These are phyloP conservation scores for Probosciger aterrimus DNA, from an alignment of 2,113 vertebrate species.

Conservation along the genomic window DNA sequence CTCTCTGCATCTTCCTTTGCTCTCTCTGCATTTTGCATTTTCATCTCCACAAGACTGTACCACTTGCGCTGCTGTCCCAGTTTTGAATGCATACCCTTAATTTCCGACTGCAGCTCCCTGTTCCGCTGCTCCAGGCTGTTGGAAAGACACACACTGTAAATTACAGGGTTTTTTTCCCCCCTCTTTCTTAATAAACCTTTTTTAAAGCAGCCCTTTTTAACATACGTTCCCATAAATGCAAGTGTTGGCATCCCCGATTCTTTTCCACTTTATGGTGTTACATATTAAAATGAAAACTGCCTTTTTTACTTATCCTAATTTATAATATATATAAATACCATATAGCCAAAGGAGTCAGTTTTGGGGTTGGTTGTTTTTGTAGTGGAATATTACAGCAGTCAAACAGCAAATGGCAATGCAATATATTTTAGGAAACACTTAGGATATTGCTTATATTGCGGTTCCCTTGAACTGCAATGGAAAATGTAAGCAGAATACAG, in stretches of 20 bases:
- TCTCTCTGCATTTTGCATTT: constrained; percentile 72
- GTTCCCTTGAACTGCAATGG: neutral
- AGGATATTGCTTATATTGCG: neutral
- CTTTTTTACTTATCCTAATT: neutral
- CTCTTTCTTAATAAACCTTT: neutral
- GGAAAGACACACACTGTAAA: neutral
- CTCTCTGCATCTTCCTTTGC: constrained; percentile 70
- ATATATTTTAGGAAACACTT: neutral
- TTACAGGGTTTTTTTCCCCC: neutral
- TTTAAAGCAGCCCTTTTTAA: neutral
- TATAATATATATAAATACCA: neutral
- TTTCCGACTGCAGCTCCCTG: constrained; percentile 70
- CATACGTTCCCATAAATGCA: neutral
- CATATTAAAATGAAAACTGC: neutral
- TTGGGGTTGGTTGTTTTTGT: neutral
- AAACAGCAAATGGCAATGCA: neutral
- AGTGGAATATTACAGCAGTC: neutral
- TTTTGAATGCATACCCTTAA: constrained; percentile 65
- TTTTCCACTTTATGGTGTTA: neutral
- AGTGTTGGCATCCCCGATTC: neutral
- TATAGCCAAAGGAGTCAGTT: neutral
- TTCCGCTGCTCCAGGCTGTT: constrained; percentile 79
- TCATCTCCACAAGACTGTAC: constrained; percentile 70
- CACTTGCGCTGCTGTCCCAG: constrained; percentile 75
- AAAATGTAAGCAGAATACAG: neutral